Evolutionary conservation across 2,797 vertebrate species (phyloP), one percentile per base, ranked within the genome.

Genomic region (Microctenopoma steveboyesi): DNA sequence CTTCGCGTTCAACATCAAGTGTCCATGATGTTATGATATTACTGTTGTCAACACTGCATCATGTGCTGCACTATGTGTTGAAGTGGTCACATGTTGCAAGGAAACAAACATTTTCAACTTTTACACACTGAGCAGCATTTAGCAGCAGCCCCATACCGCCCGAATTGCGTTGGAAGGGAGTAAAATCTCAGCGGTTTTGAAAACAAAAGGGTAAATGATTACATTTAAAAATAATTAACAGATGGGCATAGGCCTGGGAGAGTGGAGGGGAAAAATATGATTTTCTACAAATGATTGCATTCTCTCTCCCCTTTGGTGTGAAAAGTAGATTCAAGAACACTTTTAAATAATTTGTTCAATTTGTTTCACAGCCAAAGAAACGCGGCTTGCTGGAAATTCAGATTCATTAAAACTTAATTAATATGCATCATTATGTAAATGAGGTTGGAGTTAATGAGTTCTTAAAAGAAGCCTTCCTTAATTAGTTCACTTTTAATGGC

Each of bases 401-500:
- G 96, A 98, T 99, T 99, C 98, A 99, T 99, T 99, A 99, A 99
- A 99, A 98, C 97, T 98, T 98, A 99, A 99, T 99, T 99, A 99
- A 99, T 99, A 99, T 98, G 97, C 98, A 99, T 99, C 96, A 99
- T 99, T 99, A 99, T 99, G 97, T 96, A 99, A 99, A 99, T 99
- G 96, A 99, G 98, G 96, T 91, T 98, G 96, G 96, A 96, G 97
- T 99, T 99, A 99, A 99, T 98, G 98, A 99, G 97, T 99, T 99
- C 92, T 98, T 99, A 98, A 99, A 99, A 98, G 97, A 98, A 99
- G 97, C 96, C 92, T 98, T 98, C 97, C 98, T 98, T 99, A 99
- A 99, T 98, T 98, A 98, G 97, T 99, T 98, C 98, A 98, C 96
- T 98, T 98, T 99, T 98, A 98, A 98, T 99, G 96, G 97, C 97